Conservation (phyloP, 2,797 vertebrate genomes). For the Semotilus atromaculatus region DNA sequence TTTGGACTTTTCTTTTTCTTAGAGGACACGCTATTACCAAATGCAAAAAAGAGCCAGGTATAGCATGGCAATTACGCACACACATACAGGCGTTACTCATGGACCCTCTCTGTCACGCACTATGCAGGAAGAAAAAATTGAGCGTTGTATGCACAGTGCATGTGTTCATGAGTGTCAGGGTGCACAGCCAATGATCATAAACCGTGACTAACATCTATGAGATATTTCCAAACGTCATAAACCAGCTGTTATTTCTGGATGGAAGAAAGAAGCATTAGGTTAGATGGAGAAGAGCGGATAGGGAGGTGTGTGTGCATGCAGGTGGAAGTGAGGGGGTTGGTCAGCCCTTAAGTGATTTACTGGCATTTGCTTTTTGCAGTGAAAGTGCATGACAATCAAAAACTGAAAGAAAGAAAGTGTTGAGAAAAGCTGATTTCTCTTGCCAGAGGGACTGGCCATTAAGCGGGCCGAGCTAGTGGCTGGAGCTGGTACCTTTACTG, state of each 20-base stretch:
- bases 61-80: neutral
- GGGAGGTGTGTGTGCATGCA: neutral
- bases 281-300: conserved; percentile 52
- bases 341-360: conserved; percentile 74
- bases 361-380: conserved; percentile 70
- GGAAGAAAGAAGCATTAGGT: neutral
- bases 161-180: neutral
- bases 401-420: conserved; percentile 61
- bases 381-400: conserved; percentile 69
- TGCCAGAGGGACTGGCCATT: conserved; percentile 70
- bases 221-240: neutral
- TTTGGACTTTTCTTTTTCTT: conserved; percentile 22
- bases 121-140: neutral
- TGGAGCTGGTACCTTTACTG: conserved; percentile 59
- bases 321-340: conserved; percentile 59
- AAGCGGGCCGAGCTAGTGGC: conserved; percentile 65
- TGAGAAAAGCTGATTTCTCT: conserved; percentile 72
- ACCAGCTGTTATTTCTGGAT: conserved; percentile 24
- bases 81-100: neutral
- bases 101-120: neutral
- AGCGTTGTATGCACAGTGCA: neutral
- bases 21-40: conserved; percentile 12
- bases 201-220: conserved; percentile 11
- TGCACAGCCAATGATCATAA: neutral
- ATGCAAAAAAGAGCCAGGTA: conserved; percentile 12